These are phyloP conservation scores for Boleophthalmus pectinirostris DNA, from an alignment of 2,113 vertebrate species.

Conservation along the genomic window DNA sequence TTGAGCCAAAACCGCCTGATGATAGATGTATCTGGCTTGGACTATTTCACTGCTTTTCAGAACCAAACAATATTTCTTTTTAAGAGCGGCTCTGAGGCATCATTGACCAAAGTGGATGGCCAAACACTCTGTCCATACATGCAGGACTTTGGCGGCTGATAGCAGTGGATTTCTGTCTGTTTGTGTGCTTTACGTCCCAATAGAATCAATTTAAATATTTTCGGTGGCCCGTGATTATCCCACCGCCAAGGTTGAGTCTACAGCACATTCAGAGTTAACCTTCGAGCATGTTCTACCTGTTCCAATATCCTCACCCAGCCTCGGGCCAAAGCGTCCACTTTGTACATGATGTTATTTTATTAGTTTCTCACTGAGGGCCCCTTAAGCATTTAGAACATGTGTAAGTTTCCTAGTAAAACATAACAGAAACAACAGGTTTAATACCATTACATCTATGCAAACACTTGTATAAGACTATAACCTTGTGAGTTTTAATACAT, in stretches of 20 bases:
- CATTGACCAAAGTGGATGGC: conserved; percentile 9
- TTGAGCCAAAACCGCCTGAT: conserved; percentile 15
- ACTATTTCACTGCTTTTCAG: conserved; percentile 5
- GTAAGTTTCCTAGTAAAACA: neutral
- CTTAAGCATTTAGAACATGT: neutral
- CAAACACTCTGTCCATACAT: conserved; percentile 18
- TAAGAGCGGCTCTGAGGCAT: neutral
- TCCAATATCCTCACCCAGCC: conserved; percentile 2
- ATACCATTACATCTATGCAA: neutral
- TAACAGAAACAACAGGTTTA: neutral
- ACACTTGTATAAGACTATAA: neutral
- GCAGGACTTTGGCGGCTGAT: conserved; percentile 1
- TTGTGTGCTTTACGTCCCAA: conserved; percentile 12
- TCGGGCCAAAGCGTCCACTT: conserved; percentile 1
- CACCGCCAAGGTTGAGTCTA: conserved; percentile 9
- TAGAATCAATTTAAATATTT: conserved; percentile 18
- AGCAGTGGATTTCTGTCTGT: neutral
- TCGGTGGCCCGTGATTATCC: conserved; percentile 2
- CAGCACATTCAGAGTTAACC: conserved; percentile 8
- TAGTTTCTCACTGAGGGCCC: conserved; percentile 1
- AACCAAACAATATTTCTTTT: conserved; percentile 25
- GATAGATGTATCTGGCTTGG: conserved; percentile 21
- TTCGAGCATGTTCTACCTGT: neutral
- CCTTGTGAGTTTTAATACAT: neutral
- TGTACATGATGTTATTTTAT: conserved; percentile 11